Evolutionary conservation across 1,140 invertebrate genomes (phyloP).

Genomic region (Steinernema feltiae): DNA sequence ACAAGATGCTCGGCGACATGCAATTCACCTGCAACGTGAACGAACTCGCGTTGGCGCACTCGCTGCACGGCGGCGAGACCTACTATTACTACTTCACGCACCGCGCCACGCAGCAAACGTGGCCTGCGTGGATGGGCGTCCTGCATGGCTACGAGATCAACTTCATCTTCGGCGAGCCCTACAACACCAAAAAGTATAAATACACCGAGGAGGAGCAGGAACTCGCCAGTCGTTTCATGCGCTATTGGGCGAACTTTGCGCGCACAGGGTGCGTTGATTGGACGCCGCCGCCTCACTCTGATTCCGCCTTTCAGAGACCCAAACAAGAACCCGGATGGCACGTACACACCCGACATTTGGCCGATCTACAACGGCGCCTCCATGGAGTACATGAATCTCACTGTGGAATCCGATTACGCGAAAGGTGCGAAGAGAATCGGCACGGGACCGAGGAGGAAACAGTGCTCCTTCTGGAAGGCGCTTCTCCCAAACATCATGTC

Average conservation of each 20-base stretch:
- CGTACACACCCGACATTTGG: conserved; percentile 69
- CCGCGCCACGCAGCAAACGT: conserved; percentile 67
- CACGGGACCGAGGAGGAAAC: conserved; percentile 74
- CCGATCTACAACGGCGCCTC: conserved; percentile 75
- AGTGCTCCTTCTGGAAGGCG: conserved; percentile 92
- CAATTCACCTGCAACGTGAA: conserved; percentile 93
- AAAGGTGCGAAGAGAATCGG: conserved; percentile 67
- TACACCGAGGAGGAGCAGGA: conserved; percentile 77
- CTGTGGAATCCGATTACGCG: conserved; percentile 66
- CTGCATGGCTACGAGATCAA: conserved; percentile 91
- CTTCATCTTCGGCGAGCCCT: conserved; percentile 85
- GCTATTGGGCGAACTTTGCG: conserved; percentile 91
- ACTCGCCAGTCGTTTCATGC: conserved; percentile 79
- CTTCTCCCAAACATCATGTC: conserved; percentile 80
- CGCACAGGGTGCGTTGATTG: conserved; percentile 73
- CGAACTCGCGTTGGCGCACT: conserved; percentile 67
- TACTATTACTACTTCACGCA: conserved; percentile 80
- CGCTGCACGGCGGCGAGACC: conserved; percentile 52
- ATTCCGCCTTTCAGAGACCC: conserved; percentile 67
- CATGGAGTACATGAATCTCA: conserved; percentile 77
- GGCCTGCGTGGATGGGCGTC: conserved; percentile 90
- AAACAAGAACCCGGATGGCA: conserved; percentile 69
- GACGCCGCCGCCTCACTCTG: conserved; percentile 9
- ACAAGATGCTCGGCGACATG: conserved; percentile 75
- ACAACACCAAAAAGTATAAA: conserved; percentile 64